Evolutionary conservation across 2,888 invertebrate genomes (phyloP), one percentile per base, ranked within the genome.

Genomic region (Erannis defoliaria): DNA sequence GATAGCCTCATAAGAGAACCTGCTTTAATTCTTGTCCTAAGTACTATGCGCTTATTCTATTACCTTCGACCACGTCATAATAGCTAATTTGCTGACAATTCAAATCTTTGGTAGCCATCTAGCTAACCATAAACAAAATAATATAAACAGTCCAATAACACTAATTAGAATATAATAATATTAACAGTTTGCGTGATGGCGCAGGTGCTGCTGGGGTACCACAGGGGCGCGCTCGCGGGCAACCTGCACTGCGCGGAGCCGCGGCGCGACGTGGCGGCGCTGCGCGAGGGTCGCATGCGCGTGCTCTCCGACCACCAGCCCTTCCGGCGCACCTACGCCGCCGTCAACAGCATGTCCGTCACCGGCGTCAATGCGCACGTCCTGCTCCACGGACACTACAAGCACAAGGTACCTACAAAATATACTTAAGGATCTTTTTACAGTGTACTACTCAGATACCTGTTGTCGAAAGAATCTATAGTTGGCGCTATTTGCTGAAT

Each of bases 231-330:
- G 6, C 92, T 97, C 55, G 96, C 97, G 0, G 94, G 95, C 0
- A 97, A 96, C 80, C 88, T 97, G 23, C 95, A 97, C 80, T 96
- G 89, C 77, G 88, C 92, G 0, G 85, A 78, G 1, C 95, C 96
- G 0, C 85, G 93, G 2, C 80, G 83, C 40, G 93, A 90, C 26
- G 75, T 94, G 0, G 82, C 84, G 26, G 92, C 92, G 10, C 73
- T 95, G 9, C 79, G 82, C 0, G 91, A 94, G 0, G 94, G 94
- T 0, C 84, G 89, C 61, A 82, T 94, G 38, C 75, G 91, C 72
- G 93, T 96, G n/a, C 93, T 96, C 2, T 91, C 93, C 0, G 95
- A 93, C 64, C 88, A 83, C 85, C 93, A 74, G 59, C 87, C 74
- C 0, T 95, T 95, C 89, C 80, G 89, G 8, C 94, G 95, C 33